These are phyloP conservation scores for Poeciliopsis occidentalis DNA, from an alignment of 2,113 vertebrate genomes.

Conservation along the genomic window DNA sequence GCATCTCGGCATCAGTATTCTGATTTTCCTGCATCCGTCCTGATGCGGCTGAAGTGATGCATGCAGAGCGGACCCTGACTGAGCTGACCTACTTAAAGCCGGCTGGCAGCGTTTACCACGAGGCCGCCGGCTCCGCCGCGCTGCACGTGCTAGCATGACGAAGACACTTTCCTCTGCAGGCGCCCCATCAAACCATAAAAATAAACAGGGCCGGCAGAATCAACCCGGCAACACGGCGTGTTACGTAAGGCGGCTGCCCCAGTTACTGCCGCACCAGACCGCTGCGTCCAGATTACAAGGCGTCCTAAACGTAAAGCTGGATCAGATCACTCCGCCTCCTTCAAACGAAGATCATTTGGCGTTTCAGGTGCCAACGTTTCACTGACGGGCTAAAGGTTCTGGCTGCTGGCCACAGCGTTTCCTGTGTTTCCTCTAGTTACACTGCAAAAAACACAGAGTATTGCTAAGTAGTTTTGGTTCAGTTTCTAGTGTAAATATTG, in stretches of 20 bases:
- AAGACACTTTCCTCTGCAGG: slow-evolving; percentile 59
- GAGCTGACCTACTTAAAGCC: slow-evolving; percentile 68
- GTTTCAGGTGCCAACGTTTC: neutral
- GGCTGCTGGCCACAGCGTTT: slow-evolving; percentile 1
- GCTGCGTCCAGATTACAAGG: slow-evolving; percentile 43
- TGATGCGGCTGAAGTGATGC: neutral
- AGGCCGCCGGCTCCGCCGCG: neutral
- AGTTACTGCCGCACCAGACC: slow-evolving; percentile 53
- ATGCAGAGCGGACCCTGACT: slow-evolving; percentile 26
- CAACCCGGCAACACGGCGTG: slow-evolving; percentile 67
- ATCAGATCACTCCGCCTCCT: neutral
- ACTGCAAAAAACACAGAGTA: too few relatives aligned
- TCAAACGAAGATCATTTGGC: too few relatives aligned
- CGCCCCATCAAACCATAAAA: slow-evolving; percentile 67
- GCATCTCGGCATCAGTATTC: neutral
- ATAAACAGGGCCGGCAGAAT: slow-evolving; percentile 64
- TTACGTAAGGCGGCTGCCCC: slow-evolving; percentile 71
- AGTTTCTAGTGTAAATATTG: too few relatives aligned
- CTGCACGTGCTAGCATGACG: slow-evolving; percentile 57
- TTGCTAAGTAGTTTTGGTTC: too few relatives aligned
- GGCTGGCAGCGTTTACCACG: slow-evolving; percentile 48
- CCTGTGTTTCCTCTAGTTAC: slow-evolving; percentile 62
- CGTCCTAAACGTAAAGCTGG: neutral
- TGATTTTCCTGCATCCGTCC: neutral
- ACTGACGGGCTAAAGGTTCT: neutral